A percentile compares a stretch with the other conserved stretches of the same genome.
Conservation (phyloP, 2,797 vertebrate genomes). For the Podargus strigoides region DNA sequence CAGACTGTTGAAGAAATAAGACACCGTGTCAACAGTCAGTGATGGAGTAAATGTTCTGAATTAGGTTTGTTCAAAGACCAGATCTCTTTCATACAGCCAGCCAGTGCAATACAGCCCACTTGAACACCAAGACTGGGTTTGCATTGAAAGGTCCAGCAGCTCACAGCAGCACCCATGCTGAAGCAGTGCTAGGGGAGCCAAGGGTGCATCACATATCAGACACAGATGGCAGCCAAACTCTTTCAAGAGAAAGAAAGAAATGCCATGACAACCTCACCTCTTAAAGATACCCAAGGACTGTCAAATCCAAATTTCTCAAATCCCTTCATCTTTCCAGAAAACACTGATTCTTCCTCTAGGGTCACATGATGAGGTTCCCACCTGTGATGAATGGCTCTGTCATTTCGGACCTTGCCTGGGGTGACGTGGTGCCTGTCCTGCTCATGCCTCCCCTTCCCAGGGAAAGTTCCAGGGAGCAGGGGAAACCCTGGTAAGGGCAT, state of each 20-base stretch:
- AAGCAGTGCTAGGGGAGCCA: neutral
- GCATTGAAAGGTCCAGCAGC: neutral
- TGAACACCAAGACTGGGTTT: neutral
- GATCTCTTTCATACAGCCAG: neutral
- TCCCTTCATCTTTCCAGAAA: neutral
- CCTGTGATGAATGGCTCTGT: neutral
- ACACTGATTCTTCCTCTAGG: neutral
- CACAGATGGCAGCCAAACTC: neutral
- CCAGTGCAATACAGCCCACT: neutral
- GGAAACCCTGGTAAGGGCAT: neutral
- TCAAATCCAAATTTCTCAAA: neutral
- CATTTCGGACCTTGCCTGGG: neutral
- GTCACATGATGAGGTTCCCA: neutral
- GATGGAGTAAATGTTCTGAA: neutral
- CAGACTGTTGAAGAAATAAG: neutral
- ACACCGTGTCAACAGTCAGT: neutral
- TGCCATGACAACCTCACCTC: neutral
- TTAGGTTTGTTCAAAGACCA: neutral
- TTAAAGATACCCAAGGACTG: neutral
- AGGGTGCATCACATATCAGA: neutral
- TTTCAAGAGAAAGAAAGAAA: neutral
- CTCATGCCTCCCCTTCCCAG: neutral
- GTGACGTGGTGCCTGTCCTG: neutral
- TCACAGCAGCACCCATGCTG: neutral
- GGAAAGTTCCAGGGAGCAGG: neutral